Evolutionary conservation across 2,888 invertebrate species (phyloP).

Genomic region (Calameuta filiformis): DNA sequence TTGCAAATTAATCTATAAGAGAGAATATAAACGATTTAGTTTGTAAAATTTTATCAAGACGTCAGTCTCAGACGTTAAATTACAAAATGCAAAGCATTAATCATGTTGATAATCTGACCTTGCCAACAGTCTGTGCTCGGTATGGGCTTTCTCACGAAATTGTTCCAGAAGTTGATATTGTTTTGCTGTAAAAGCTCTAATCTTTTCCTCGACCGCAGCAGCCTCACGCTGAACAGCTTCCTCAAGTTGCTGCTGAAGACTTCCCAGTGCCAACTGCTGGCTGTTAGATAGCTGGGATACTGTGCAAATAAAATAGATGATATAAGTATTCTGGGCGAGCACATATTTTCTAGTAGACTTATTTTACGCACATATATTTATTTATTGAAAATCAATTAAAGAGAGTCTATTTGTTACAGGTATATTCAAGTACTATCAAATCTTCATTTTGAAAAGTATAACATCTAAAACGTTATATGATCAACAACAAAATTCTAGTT

Average conservation of each 20-base stretch:
- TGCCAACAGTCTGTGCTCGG: constrained; percentile 76
- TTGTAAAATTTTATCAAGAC: neutral
- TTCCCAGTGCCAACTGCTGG: constrained; percentile 70
- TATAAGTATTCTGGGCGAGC: too few relatives aligned
- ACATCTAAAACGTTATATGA: too few relatives aligned
- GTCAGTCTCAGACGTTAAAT: neutral
- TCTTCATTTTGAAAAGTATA: too few relatives aligned
- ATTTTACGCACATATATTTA: too few relatives aligned
- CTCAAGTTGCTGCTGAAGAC: constrained; percentile 75
- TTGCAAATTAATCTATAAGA: constrained; percentile 44
- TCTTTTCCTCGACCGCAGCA: constrained; percentile 78
- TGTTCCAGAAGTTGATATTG: constrained; percentile 81
- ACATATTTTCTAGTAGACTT: too few relatives aligned
- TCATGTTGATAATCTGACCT: constrained; percentile 64
- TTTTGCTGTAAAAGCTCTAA: constrained; percentile 79
- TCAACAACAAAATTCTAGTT: too few relatives aligned
- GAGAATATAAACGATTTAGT: neutral
- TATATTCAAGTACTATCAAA: too few relatives aligned
- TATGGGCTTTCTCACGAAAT: constrained; percentile 78
- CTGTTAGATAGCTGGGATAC: constrained; percentile 67
- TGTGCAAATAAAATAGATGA: constrained; percentile 26
- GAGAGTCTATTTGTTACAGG: too few relatives aligned
- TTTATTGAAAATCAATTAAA: too few relatives aligned
- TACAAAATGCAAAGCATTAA: neutral
- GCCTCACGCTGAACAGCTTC: constrained; percentile 78